A percentile compares a stretch with the other conserved stretches of the same genome.
phyloP scores from a whole-genome alignment of 2,797 vertebrate species.

The Myripristis murdjan region DNA sequence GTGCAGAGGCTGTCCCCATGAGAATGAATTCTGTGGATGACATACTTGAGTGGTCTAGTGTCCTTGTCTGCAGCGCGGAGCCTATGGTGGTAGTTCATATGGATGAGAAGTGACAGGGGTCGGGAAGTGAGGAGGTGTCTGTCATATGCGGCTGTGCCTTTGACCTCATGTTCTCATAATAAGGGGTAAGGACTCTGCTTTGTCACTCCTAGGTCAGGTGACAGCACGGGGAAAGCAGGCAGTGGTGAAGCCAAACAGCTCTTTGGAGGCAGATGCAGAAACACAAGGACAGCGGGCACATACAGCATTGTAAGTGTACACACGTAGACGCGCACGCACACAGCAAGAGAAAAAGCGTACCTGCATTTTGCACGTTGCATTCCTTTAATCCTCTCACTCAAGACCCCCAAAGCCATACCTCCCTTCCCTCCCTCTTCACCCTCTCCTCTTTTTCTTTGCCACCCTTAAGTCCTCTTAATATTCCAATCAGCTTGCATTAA shows the following conservation, averaged over 20 bases:
- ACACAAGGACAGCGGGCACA: constrained; percentile 29
- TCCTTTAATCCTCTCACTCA: constrained; percentile 53
- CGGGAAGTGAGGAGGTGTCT: constrained; percentile 78
- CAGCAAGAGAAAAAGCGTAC: constrained; percentile 27
- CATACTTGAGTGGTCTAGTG: constrained; percentile 61
- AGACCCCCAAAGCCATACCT: constrained; percentile 54
- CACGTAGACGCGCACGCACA: constrained; percentile 35
- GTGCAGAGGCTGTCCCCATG: constrained; percentile 36
- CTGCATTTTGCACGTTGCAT: constrained; percentile 50
- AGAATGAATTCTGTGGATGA: constrained; percentile 61
- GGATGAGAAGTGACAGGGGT: constrained; percentile 84
- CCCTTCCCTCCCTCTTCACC: constrained; percentile 20
- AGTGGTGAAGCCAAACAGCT: constrained; percentile 53
- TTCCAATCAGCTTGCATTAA: constrained; percentile 91
- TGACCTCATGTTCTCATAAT: constrained; percentile 84
- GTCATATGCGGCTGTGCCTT: constrained; percentile 78
- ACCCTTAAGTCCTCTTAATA: constrained; percentile 87
- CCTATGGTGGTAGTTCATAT: constrained; percentile 70
- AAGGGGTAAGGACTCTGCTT: constrained; percentile 84
- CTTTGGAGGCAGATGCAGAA: constrained; percentile 32
- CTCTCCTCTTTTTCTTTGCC: constrained; percentile 26
- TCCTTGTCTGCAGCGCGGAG: constrained; percentile 69
- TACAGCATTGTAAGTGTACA: constrained; percentile 14
- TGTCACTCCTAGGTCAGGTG: constrained; percentile 80
- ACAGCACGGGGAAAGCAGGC: constrained; percentile 62